Evolutionary conservation across 2,797 vertebrate genomes (phyloP).

Genomic region (Podargus strigoides): DNA sequence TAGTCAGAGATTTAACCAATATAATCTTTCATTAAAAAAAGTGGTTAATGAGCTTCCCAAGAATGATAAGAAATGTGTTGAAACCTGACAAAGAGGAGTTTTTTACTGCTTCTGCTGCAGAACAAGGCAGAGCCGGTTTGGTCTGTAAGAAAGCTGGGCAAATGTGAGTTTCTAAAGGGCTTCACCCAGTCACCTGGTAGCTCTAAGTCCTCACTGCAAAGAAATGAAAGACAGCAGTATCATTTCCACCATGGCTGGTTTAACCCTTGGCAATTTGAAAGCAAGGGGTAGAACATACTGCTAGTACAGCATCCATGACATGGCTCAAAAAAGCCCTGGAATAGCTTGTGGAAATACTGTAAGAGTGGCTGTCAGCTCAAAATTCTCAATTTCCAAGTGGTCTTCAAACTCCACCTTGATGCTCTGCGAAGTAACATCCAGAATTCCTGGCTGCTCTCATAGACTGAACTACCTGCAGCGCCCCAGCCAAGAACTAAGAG

Average conservation of each 20-base stretch:
- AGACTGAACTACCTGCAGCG: not conserved
- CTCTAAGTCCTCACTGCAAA: not conserved
- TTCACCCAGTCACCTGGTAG: not conserved
- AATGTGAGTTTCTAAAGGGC: not conserved
- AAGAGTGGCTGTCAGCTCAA: not conserved
- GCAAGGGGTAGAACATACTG: not conserved
- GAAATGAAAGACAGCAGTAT: not conserved
- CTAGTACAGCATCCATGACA: not conserved
- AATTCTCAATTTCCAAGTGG: not conserved
- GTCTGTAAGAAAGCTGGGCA: not conserved
- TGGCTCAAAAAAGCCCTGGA: not conserved
- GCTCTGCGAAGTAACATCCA: not conserved
- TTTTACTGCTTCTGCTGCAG: not conserved
- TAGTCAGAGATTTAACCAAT: constrained; percentile 32
- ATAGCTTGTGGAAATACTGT: not conserved
- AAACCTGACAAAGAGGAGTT: constrained; percentile 2
- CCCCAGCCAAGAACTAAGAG: not conserved
- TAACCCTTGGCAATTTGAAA: not conserved
- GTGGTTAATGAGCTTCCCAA: constrained; percentile 1
- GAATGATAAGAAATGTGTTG: constrained; percentile 41
- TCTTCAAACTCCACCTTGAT: not conserved
- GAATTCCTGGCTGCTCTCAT: not conserved
- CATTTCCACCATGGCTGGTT: not conserved
- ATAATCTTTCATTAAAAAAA: constrained; percentile 29
- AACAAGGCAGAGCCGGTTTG: not conserved